Conservation (phyloP, 2,888 invertebrate species). For the Macroteleia sp. region DNA sequence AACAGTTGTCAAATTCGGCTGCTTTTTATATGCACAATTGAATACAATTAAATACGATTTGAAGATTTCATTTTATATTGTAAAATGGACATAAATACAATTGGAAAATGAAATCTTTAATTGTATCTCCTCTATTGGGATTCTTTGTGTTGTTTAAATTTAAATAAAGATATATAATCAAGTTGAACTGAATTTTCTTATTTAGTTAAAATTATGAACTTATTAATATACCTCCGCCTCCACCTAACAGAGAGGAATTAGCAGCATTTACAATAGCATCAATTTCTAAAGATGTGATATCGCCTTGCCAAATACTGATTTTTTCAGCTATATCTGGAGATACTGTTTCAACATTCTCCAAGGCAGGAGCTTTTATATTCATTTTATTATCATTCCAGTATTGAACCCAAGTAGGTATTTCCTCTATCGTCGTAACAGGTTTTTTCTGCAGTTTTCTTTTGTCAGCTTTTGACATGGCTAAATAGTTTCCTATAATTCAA, state of each 20-base stretch:
- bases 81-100: no score
- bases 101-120: no score
- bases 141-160: no score
- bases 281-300: conserved; percentile 93
- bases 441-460: conserved; percentile 85
- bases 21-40: no score
- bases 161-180: no score
- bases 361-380: conserved; percentile 74
- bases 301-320: conserved; percentile 89
- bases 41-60: no score
- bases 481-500: conserved; percentile 84
- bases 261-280: conserved; percentile 97
- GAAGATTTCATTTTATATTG: no score
- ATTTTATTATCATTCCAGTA: conserved; percentile 83
- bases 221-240: conserved; percentile 92
- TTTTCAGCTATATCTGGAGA: conserved; percentile 85
- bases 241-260: conserved; percentile 89
- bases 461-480: conserved; percentile 85
- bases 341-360: conserved; percentile 69
- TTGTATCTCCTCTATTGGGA: no score
- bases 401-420: conserved; percentile 86
- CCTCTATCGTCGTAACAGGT: conserved; percentile 81
- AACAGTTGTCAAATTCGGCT: no score
- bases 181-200: no score
- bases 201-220: no score